These are phyloP conservation scores for Polymixis lichenea DNA, from an alignment of 2,888 invertebrate species.

Conservation along the genomic window DNA sequence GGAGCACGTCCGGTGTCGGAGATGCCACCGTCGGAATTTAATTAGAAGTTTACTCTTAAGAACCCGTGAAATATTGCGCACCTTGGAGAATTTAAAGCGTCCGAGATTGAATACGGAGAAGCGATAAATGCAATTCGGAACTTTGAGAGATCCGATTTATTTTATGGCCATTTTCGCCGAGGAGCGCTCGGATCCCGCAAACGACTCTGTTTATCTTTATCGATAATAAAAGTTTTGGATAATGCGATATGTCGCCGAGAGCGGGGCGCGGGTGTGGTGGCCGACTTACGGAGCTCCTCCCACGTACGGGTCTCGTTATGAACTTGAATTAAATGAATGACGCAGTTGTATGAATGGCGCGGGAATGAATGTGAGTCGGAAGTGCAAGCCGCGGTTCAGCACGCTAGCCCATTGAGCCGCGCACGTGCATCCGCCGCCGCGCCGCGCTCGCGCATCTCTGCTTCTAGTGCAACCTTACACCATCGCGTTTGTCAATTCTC, in stretches of 20 bases:
- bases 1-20: constrained; percentile 77
- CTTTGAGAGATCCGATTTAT: constrained; percentile 82
- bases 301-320: constrained; percentile 85
- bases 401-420: constrained; percentile 82
- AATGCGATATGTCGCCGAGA: constrained; percentile 68
- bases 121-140: constrained; percentile 80
- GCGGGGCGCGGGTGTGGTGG: constrained; percentile 78
- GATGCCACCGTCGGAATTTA: constrained; percentile 81
- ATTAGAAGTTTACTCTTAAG: constrained; percentile 85
- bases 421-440: constrained; percentile 81
- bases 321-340: constrained; percentile 90
- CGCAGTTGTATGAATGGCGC: constrained; percentile 89
- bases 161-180: constrained; percentile 77
- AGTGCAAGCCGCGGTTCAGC: constrained; percentile 84
- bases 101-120: constrained; percentile 82
- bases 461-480: constrained; percentile 44
- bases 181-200: constrained; percentile 71
- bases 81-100: constrained; percentile 81
- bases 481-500: constrained; percentile 34
- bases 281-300: constrained; percentile 77
- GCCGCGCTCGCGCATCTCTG: constrained; percentile 26
- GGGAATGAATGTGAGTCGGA: constrained; percentile 89
- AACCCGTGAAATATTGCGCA: constrained; percentile 85
- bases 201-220: constrained; percentile 77
- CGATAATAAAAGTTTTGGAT: constrained; percentile 78